A percentile compares a stretch with the other conserved stretches of the same genome.
phyloP scores from a whole-genome alignment of 2,113 vertebrate species.

The Cepphus grylle region DNA sequence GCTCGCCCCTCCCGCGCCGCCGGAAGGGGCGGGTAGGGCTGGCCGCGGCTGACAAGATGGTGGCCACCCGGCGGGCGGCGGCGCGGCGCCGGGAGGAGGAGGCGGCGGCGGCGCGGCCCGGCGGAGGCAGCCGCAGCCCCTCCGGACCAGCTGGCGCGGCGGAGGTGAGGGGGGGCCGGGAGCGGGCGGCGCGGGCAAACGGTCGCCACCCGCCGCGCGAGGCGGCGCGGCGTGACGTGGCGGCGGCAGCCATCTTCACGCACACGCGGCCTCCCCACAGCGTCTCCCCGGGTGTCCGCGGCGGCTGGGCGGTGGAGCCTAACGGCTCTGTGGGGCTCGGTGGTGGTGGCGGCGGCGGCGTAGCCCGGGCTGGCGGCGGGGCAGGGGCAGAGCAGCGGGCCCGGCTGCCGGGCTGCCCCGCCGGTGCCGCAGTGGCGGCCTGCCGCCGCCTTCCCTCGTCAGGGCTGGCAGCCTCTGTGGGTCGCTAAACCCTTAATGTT shows the following conservation, averaged over 20 bases:
- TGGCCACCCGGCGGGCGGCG: neutral
- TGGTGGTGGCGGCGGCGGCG: neutral
- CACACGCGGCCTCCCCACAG: neutral
- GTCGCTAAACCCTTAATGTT: accelerated
- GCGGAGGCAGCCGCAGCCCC: neutral
- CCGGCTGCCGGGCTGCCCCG: neutral
- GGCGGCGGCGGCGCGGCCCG: neutral
- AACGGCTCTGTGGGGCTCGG: too few species aligned
- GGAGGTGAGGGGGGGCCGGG: neutral
- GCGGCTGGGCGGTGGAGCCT: neutral
- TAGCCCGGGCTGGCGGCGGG: neutral
- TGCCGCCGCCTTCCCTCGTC: accelerated
- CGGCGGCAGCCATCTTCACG: neutral
- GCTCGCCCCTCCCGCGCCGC: neutral
- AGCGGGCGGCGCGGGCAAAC: too few species aligned
- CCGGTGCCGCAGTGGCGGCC: neutral
- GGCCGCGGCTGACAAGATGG: neutral
- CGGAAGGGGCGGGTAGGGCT: neutral
- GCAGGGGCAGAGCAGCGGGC: neutral
- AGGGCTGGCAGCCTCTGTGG: accelerated
- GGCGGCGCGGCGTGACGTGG: too few species aligned
- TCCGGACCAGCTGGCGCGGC: neutral
- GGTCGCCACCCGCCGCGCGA: neutral
- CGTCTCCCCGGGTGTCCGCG: neutral
- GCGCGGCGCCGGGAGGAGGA: neutral